Percentiles rank a stretch among this genome's conserved stretches.
phyloP scores from a whole-genome alignment of 2,797 vertebrate species.

The Sebastes minor region DNA sequence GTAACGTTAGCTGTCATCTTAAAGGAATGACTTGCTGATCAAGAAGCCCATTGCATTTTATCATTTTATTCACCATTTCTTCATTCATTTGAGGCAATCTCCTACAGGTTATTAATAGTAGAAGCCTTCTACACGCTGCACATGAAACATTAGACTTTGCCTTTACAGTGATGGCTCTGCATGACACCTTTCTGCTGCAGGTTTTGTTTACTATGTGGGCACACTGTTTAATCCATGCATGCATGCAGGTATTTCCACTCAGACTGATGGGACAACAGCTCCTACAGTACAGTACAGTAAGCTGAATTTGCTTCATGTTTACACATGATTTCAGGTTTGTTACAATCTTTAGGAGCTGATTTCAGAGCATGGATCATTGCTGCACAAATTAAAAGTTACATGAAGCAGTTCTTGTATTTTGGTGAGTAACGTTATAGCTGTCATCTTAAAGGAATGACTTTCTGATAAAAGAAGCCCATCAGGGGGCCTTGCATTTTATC shows the following conservation, averaged over 20 bases:
- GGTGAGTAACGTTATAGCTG: too few species aligned
- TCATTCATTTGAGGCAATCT: neutral
- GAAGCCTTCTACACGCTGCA: neutral
- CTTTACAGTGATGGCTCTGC: neutral
- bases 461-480: too few species aligned
- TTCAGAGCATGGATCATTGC: neutral
- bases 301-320: neutral
- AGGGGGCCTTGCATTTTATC: too few species aligned
- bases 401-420: too few species aligned
- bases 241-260: neutral
- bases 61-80: neutral
- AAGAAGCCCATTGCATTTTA: neutral
- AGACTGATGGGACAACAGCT: neutral
- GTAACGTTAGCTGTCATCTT: conserved; percentile 38
- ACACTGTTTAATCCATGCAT: neutral
- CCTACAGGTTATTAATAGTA: neutral
- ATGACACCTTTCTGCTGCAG: neutral
- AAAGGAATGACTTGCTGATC: neutral
- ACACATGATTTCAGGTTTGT: neutral
- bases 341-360: neutral
- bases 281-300: neutral
- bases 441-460: too few species aligned
- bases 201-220: neutral
- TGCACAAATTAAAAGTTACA: neutral
- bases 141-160: conserved; percentile 18